A percentile compares a stretch with the other conserved stretches of the same genome.
These are phyloP conservation scores for Momotus momota DNA, from an alignment of 2,797 vertebrate species.

Conservation along the genomic window DNA sequence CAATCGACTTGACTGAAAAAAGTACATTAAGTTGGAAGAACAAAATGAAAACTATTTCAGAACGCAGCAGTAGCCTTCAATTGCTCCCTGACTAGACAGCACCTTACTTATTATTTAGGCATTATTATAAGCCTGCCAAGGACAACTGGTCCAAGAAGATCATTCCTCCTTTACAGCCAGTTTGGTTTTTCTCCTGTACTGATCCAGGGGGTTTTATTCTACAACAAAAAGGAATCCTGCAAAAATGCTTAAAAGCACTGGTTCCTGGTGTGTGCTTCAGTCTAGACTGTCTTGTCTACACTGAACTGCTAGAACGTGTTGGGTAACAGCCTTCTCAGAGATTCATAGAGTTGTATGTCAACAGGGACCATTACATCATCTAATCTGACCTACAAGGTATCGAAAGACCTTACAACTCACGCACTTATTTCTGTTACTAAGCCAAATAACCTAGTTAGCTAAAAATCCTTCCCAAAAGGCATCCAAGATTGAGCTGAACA, in stretches of 20 bases:
- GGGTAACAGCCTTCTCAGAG: neutral
- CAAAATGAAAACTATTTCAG: conserved; percentile 40
- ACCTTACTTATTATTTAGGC: conserved; percentile 24
- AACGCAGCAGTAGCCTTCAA: conserved; percentile 8
- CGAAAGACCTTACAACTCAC: neutral
- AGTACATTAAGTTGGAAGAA: neutral
- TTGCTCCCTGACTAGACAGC: conserved; percentile 4
- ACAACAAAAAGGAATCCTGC: neutral
- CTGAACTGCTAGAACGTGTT: neutral
- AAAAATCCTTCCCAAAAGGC: neutral
- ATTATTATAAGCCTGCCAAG: neutral
- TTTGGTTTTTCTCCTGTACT: neutral
- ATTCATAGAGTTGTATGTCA: neutral
- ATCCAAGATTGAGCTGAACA: neutral
- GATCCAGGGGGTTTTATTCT: neutral
- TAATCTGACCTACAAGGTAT: neutral
- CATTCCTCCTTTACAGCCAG: neutral
- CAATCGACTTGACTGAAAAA: neutral
- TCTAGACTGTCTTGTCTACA: neutral
- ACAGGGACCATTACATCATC: neutral
- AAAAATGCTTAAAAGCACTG: neutral
- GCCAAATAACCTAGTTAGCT: neutral
- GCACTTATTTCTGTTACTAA: neutral
- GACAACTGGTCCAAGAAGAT: neutral
- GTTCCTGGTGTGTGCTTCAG: neutral